Base-by-base conservation (phyloP, 2,113 vertebrate genomes). In the Oplegnathus fasciatus region DNA sequence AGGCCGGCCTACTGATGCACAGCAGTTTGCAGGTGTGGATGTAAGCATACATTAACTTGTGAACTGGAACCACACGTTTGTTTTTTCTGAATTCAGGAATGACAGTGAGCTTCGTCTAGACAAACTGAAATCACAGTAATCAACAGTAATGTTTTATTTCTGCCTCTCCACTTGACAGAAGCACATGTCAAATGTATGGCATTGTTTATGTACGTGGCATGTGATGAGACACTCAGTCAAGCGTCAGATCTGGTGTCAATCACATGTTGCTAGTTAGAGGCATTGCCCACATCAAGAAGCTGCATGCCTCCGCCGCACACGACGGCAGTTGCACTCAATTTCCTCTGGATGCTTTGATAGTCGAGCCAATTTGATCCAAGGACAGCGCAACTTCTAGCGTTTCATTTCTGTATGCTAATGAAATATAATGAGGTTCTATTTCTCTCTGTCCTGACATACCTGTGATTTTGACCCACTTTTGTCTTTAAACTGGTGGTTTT, bases 241-340 rank as follows among this genome's bases (percentile, higher is more conserved):
- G 44, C 2, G 6, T 62, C 62, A 50, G 28, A 65, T 75, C 15
- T 68, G 30, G 26, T 52, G 17, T 74, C 52, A 42, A 20, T 68
- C 76, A 75, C 44, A 73, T 78, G 83, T 22, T 78, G 37, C 75
- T 72, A 40, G 34, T 28, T 57, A 69, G 20, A 75, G 10, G 2
- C 24, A 24, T 13, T 44, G 28, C 15, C 28, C 40, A 61, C 54
- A 68, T 60, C 52, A 30, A 50, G 13, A 69, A n/a, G 46, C n/a
- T 26, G 15, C 32, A 42, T 17, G 18, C 1, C 18, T 46, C 44
- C 46, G 37, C 18, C 5, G 13, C 55, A 37, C n/a, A 44, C 32
- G 57, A 5, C 20, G 54, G 74, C 69, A 75, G 54, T 2, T 54
- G 32, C 9, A 22, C 9, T 37, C 32, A 5, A 42, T 61, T 61